Conservation (phyloP, 1,140 invertebrate species). For the Tribolium madens region DNA sequence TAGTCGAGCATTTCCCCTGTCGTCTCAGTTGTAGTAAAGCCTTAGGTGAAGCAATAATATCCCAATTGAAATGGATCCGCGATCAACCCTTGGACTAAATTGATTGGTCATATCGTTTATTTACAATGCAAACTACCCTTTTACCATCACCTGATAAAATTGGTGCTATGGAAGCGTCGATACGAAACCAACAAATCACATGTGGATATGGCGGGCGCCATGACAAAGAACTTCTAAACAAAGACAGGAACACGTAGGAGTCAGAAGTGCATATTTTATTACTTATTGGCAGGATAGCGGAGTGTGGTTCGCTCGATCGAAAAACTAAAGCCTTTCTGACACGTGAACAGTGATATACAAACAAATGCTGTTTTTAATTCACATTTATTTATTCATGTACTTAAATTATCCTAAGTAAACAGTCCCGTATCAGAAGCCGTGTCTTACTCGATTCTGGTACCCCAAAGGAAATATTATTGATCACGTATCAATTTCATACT, state of each 20-base stretch:
- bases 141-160: slow-evolving; percentile 31
- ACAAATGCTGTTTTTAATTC: slow-evolving; percentile 31
- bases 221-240: slow-evolving; percentile 49
- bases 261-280: slow-evolving; percentile 59
- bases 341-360: slow-evolving; percentile 4
- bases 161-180: slow-evolving; percentile 10
- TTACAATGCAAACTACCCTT: slow-evolving; percentile 42
- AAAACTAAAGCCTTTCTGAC: slow-evolving; percentile 4
- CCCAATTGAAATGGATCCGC: slow-evolving; percentile 23
- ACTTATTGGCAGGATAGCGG: slow-evolving; percentile 55
- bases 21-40: slow-evolving; percentile 44
- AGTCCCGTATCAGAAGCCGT: slow-evolving; percentile 2
- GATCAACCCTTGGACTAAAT: slow-evolving; percentile 40
- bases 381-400: slow-evolving; percentile 24
- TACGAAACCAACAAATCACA: slow-evolving; percentile 44
- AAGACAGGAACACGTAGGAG: slow-evolving; percentile 57
- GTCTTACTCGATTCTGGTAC: slow-evolving; percentile 21
- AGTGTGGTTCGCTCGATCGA: slow-evolving; percentile 26
- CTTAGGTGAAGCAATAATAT: slow-evolving; percentile 42
- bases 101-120: slow-evolving; percentile 44
- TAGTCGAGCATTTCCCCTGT: slow-evolving; percentile 51
- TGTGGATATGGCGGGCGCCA: slow-evolving; percentile 41
- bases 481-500: slow-evolving; percentile 42
- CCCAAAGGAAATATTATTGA: slow-evolving; percentile 40
- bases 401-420: slow-evolving; percentile 34